Conservation (phyloP, 1,140 invertebrate genomes). For the Rhopalosiphum maidis region DNA sequence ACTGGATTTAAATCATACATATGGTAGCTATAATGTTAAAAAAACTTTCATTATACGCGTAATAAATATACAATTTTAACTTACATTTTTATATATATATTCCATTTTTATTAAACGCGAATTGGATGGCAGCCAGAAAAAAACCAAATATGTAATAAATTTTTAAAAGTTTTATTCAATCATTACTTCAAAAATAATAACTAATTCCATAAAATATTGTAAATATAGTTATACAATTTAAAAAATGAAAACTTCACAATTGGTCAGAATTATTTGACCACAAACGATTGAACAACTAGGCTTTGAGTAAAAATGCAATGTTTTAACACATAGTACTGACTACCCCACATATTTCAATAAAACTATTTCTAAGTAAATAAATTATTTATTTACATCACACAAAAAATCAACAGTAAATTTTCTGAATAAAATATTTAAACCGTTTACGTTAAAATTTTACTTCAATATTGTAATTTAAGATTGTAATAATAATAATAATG, state of each 20-base stretch:
- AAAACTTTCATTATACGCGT: not conserved
- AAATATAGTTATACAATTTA: too few relatives aligned
- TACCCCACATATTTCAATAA: not conserved
- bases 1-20: not conserved
- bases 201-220: too few relatives aligned
- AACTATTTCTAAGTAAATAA: not conserved
- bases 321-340: not conserved
- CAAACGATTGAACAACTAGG: not conserved
- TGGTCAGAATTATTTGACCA: not conserved
- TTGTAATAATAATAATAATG: not conserved
- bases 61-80: not conserved
- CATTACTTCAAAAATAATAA: not conserved
- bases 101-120: not conserved
- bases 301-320: not conserved
- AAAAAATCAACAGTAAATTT: not conserved
- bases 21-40: not conserved
- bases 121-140: not conserved
- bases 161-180: not conserved
- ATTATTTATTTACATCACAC: not conserved
- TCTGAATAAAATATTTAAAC: not conserved
- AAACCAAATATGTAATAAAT: not conserved
- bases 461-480: not conserved
- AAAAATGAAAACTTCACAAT: too few relatives aligned
- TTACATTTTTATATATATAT: too few relatives aligned
- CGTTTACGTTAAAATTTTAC: not conserved